Conservation (phyloP, 2,888 invertebrate species). For the Lymantria monacha region DNA sequence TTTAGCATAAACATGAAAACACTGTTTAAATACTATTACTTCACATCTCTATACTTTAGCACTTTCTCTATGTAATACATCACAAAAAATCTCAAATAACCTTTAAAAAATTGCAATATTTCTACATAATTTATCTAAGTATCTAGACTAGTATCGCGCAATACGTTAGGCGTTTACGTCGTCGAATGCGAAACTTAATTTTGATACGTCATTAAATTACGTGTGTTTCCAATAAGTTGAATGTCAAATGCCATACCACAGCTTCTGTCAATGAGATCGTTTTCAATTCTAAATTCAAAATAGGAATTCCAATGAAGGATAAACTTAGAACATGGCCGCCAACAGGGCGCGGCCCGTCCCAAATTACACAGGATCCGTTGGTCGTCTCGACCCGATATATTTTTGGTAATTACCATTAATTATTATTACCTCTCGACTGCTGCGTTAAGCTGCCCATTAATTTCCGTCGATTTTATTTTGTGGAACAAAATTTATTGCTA, state of each 20-base stretch:
- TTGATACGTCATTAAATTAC: background rate
- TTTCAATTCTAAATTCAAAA: slow-evolving; percentile 33
- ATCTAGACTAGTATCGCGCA: no score
- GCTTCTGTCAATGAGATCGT: slow-evolving; percentile 13
- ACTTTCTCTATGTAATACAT: no score
- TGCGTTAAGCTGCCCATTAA: slow-evolving; percentile 25
- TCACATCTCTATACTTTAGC: no score
- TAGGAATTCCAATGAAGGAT: slow-evolving; percentile 41
- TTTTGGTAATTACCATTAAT: slow-evolving; percentile 48
- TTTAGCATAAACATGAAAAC: no score
- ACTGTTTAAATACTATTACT: no score
- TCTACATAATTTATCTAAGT: no score
- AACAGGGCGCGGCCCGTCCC: slow-evolving; percentile 41
- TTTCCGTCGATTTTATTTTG: slow-evolving; percentile 21
- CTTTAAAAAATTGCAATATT: no score
- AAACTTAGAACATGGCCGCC: slow-evolving; percentile 55
- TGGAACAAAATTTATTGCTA: slow-evolving; percentile 16
- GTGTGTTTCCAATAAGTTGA: background rate
- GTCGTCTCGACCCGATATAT: slow-evolving; percentile 44
- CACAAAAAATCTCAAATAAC: no score
- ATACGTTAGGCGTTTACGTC: no score
- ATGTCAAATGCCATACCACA: background rate
- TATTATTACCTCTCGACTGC: slow-evolving; percentile 18
- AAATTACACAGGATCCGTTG: slow-evolving; percentile 62
- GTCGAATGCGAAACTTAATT: no score